phyloP scores from a whole-genome alignment of 1,140 invertebrate species.

The Plodia interpunctella region DNA sequence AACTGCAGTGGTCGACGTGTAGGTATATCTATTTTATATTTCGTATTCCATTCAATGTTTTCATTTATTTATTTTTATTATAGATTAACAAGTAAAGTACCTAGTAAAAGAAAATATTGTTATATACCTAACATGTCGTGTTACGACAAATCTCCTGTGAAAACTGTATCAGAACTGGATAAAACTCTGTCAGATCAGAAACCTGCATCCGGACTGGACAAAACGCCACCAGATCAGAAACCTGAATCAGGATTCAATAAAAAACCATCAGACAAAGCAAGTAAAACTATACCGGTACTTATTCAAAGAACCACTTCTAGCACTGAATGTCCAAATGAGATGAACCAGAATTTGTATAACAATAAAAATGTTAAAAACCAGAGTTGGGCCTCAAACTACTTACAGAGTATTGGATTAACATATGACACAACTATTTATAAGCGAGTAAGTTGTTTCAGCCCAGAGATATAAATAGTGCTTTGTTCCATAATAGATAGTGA shows the following conservation, averaged over 20 bases:
- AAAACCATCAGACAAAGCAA: not conserved
- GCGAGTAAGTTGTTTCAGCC: not conserved
- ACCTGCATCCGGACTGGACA: no score
- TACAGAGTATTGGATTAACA: conserved; percentile 17
- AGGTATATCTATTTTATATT: not conserved
- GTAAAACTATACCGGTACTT: not conserved
- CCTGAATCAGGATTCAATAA: not conserved
- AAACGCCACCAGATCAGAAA: no score
- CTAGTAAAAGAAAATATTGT: conserved; percentile 33
- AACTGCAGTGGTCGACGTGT: not conserved
- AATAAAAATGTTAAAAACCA: conserved; percentile 3
- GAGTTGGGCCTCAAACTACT: conserved; percentile 20
- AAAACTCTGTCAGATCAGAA: no score
- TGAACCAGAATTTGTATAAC: not conserved
- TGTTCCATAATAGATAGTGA: not conserved
- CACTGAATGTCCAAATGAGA: not conserved
- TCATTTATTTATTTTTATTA: not conserved
- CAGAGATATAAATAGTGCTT: not conserved
- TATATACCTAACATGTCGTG: conserved; percentile 23
- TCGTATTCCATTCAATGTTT: not conserved
- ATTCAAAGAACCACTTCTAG: not conserved
- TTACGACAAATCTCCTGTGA: not conserved
- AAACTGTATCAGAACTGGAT: no score
- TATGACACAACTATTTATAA: conserved; percentile 6
- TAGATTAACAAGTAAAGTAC: conserved; percentile 12